These are phyloP conservation scores for Coelopa frigida DNA, from an alignment of 1,140 invertebrate genomes.

Conservation along the genomic window DNA sequence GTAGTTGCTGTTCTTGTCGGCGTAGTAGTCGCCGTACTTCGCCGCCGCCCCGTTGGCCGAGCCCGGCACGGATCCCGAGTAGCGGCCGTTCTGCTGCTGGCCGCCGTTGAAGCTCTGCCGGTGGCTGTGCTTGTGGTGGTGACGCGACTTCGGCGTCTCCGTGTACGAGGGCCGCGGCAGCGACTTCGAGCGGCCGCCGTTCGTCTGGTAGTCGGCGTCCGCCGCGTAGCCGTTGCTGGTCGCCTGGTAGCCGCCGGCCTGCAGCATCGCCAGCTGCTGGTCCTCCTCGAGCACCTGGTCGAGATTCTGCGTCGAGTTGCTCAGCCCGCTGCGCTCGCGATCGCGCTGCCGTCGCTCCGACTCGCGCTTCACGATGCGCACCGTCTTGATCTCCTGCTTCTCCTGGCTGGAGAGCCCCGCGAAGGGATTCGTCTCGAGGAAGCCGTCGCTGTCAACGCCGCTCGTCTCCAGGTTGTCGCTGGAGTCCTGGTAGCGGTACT, in stretches of 20 bases:
- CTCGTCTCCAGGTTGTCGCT: constrained; percentile 38
- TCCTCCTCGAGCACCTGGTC: constrained; percentile 54
- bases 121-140: constrained; percentile 8
- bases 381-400: constrained; percentile 84
- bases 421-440: constrained; percentile 47
- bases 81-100: constrained; percentile 30
- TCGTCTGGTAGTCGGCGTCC: constrained; percentile 29
- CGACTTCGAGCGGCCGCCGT: constrained; percentile 35
- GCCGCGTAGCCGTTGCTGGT: constrained; percentile 7
- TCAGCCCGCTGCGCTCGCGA: constrained; percentile 43
- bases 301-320: constrained; percentile 43
- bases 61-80: constrained; percentile 7
- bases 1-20: constrained; percentile 38
- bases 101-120: constrained; percentile 25
- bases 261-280: constrained; percentile 19
- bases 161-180: constrained; percentile 35
- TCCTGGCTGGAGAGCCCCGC: constrained; percentile 72
- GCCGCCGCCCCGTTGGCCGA: neutral
- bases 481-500: constrained; percentile 32
- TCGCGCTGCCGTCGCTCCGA: constrained; percentile 76
- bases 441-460: constrained; percentile 47
- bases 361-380: constrained; percentile 86
- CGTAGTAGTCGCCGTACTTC: constrained; percentile 20
- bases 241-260: constrained; percentile 17
- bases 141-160: constrained; percentile 27